Conservation (phyloP, 2,888 invertebrate genomes). For the Ommatoiulus sabulosus region DNA sequence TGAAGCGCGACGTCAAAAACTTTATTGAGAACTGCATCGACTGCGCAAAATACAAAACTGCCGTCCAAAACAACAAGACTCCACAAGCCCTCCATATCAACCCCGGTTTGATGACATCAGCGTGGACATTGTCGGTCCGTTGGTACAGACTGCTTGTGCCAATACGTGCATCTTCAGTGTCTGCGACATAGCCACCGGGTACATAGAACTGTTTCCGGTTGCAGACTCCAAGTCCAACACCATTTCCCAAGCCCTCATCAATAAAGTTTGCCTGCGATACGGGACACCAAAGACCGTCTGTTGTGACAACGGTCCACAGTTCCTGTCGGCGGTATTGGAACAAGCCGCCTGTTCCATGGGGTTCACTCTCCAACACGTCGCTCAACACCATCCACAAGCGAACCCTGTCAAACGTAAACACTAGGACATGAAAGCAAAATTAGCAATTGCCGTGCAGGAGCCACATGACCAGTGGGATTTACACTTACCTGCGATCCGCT, state of each 20-base stretch:
- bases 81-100: background rate
- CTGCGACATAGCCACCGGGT: background rate
- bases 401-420: background rate
- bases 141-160: rapidly evolving
- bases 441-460: too few relatives aligned
- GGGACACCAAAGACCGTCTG: background rate
- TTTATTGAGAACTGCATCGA: too few relatives aligned
- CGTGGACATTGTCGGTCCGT: background rate
- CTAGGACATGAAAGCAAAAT: too few relatives aligned
- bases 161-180: background rate
- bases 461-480: too few relatives aligned
- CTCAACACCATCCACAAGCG: background rate
- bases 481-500: background rate
- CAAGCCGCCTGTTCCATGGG: background rate
- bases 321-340: background rate
- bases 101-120: background rate
- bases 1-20: too few relatives aligned
- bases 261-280: background rate
- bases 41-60: too few relatives aligned
- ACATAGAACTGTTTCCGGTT: background rate
- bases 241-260: rapidly evolving
- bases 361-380: background rate
- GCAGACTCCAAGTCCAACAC: background rate
- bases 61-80: too few relatives aligned
- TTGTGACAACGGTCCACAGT: background rate